phyloP scores from a whole-genome alignment of 2,113 vertebrate genomes.

The Holacanthus passer region DNA sequence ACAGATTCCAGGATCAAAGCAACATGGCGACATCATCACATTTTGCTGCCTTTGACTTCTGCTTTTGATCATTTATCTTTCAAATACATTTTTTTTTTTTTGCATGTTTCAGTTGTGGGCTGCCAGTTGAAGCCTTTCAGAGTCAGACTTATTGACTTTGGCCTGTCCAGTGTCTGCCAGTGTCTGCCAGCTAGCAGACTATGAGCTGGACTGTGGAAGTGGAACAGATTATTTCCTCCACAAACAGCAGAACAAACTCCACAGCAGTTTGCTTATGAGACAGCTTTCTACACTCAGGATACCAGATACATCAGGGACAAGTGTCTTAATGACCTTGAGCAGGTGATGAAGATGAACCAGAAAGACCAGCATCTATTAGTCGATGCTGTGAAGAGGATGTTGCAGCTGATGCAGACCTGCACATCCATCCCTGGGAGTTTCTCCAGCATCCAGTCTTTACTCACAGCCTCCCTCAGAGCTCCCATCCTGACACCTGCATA shows the following conservation, averaged over 20 bases:
- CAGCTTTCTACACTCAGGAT: not conserved
- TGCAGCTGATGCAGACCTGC: conserved; percentile 12
- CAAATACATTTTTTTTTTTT: too few relatives aligned
- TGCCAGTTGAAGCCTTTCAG: too few relatives aligned
- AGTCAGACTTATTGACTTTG: too few relatives aligned
- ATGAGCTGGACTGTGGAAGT: conserved; percentile 3
- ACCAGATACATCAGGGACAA: not conserved
- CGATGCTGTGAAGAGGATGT: not conserved
- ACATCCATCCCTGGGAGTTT: not conserved
- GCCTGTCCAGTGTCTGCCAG: not conserved
- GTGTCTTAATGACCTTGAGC: not conserved
- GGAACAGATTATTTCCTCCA: not conserved
- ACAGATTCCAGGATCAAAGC: too few relatives aligned
- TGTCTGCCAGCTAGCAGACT: conserved; percentile 17
- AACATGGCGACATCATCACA: too few relatives aligned
- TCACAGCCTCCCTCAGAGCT: not conserved
- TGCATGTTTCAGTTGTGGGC: too few relatives aligned
- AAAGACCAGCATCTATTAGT: not conserved
- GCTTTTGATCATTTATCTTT: too few relatives aligned
- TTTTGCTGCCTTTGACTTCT: too few relatives aligned
- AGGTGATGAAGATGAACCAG: not conserved
- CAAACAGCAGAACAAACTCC: not conserved
- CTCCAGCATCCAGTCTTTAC: not conserved
- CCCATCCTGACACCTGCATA: conserved; percentile 1
- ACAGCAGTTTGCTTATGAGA: not conserved